These are phyloP conservation scores for Pangasius krempfi DNA, from an alignment of 2,797 vertebrate genomes.

Conservation along the genomic window DNA sequence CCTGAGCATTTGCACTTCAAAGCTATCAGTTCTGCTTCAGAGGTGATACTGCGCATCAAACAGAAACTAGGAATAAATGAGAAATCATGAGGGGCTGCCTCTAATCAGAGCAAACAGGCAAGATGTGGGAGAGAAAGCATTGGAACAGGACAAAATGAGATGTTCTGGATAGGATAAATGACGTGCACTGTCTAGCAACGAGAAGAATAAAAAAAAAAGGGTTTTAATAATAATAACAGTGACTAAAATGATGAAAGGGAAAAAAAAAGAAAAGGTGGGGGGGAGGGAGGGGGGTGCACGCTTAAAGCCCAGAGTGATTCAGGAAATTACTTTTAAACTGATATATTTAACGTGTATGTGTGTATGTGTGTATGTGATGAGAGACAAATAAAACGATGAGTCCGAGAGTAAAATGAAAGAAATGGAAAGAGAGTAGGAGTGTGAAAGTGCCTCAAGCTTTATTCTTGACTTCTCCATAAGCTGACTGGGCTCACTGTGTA, in stretches of 20 bases:
- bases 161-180: neutral
- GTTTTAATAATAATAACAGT: neutral
- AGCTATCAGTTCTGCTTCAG: conserved; percentile 12
- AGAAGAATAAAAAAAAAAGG: neutral
- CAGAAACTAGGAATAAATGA: neutral
- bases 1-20: conserved; percentile 36
- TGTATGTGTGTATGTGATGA: neutral
- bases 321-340: neutral
- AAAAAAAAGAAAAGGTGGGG: neutral
- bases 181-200: too few relatives aligned
- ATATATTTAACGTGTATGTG: neutral
- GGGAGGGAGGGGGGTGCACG: neutral
- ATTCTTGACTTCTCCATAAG: neutral
- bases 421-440: neutral
- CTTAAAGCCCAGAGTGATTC: neutral
- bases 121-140: neutral
- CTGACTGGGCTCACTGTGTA: neutral
- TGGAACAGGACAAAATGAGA: neutral
- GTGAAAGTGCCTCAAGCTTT: neutral
- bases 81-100: neutral
- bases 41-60: neutral
- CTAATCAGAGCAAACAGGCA: neutral
- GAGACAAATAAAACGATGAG: neutral
- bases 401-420: neutral
- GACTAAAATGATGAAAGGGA: neutral